A percentile compares a stretch with the other conserved stretches of the same genome.
Evolutionary conservation across 2,888 invertebrate genomes (phyloP).

Genomic region (Dione juno): DNA sequence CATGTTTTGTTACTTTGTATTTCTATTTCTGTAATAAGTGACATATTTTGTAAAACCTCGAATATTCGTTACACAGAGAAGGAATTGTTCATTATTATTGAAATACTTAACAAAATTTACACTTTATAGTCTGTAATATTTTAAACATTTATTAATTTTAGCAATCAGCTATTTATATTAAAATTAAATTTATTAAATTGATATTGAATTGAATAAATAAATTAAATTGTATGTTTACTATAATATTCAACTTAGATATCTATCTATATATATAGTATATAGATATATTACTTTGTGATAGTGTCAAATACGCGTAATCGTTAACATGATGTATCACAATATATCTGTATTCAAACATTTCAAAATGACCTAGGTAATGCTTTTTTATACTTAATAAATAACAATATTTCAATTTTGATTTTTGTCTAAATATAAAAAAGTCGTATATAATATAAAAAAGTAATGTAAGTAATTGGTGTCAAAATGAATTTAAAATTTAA

Average conservation of each 20-base stretch:
- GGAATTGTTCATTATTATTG: constrained; percentile 15
- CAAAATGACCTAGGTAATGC: background rate
- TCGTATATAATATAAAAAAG: background rate
- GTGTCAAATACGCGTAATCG: background rate
- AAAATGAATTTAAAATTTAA: background rate
- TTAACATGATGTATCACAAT: background rate
- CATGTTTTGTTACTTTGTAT: background rate
- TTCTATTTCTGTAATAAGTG: background rate
- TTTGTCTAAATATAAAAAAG: background rate
- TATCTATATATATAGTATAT: background rate
- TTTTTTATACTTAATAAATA: background rate
- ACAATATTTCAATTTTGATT: background rate
- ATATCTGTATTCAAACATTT: background rate
- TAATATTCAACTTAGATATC: background rate
- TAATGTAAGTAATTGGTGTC: background rate
- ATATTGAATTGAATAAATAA: too few species aligned
- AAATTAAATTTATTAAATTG: constrained; percentile 5
- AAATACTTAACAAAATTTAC: constrained; percentile 11
- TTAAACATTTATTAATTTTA: constrained; percentile 1
- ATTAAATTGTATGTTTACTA: constrained; percentile 2
- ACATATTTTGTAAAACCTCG: constrained; percentile 11
- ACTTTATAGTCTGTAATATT: background rate
- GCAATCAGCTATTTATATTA: constrained; percentile 11
- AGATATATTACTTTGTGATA: background rate
- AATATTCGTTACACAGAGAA: constrained; percentile 1